Evolutionary conservation across 2,113 vertebrate species (phyloP), one percentile per base, ranked within the genome.

Genomic region (Salvelinus sp.): DNA sequence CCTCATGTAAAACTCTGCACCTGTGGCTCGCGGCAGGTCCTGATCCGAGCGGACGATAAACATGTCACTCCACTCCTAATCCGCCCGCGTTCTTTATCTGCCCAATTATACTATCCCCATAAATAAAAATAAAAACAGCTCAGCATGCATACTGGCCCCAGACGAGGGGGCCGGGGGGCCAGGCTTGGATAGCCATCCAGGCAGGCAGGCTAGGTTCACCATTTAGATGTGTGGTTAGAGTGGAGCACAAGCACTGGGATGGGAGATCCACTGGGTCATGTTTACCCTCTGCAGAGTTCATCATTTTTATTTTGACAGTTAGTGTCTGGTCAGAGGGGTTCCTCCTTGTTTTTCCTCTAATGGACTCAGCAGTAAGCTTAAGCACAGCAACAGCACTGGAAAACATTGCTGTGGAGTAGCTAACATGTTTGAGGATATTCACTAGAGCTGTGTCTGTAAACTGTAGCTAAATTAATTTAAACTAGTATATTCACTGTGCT

Each of bases 1-100:
- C 77, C 83, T 90, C 85, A 88, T 90, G 91, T 92, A 91, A 90
- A 87, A 86, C 83, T 91, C 88, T 85, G 88, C 91, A 93, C 90
- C 91, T 93, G 92, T 85, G 89, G 81, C 85, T 82, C 81, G 78
- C 47, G 54, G 81, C 58, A 76, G 80, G 79, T 76, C 79, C 86
- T 67, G 82, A 72, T 85, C 73, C 66, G 72, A 83, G 86, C 81
- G 75, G 79, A 81, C 91, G 65, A 85, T 92, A 92, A 93, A 93
- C 83, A 92, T 91, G 92, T 91, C 92, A 91, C 77, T 69, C 73
- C 3, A 9, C 28, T 60, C 72, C 76, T 80, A 72, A 79, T 83
- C 64, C 76, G 74, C 25, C 25, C 70, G 14, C 65, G 68, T 76
- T 82, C 81, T 83, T 83, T 83, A 82, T 80, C 50, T 48, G 70